A percentile compares a stretch with the other conserved stretches of the same genome.
phyloP scores from a whole-genome alignment of 2,888 invertebrate species.

The Nyleta sp. region DNA sequence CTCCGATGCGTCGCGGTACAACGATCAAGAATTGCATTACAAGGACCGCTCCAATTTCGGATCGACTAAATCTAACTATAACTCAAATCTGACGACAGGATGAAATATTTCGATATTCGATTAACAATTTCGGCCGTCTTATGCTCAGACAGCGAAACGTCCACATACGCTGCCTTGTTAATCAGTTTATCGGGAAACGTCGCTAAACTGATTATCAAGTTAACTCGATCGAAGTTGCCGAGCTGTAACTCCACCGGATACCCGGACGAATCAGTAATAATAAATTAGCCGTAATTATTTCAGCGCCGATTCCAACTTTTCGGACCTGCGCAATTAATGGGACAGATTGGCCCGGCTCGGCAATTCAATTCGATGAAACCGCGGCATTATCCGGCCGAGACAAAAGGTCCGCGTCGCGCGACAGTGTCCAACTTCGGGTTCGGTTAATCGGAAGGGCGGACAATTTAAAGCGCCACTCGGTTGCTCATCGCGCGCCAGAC shows the following conservation, averaged over 20 bases:
- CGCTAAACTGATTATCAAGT: constrained; percentile 47
- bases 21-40: neutral
- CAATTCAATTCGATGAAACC: constrained; percentile 39
- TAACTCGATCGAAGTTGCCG: constrained; percentile 46
- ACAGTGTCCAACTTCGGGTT: constrained; percentile 46
- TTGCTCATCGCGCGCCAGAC: constrained; percentile 42
- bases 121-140: constrained; percentile 29
- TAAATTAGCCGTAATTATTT: constrained; percentile 39
- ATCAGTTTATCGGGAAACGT: constrained; percentile 41
- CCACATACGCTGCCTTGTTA: constrained; percentile 29
- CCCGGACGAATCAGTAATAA: constrained; percentile 29
- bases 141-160: constrained; percentile 34
- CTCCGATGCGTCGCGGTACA: neutral
- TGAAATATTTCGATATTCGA: constrained; percentile 36
- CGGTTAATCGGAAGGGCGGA: constrained; percentile 66
- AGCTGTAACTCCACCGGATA: constrained; percentile 27
- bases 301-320: constrained; percentile 19
- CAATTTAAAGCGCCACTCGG: constrained; percentile 58
- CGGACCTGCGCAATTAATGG: constrained; percentile 18
- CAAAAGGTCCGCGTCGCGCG: constrained; percentile 19
- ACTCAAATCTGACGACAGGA: constrained; percentile 13
- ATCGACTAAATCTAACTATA: neutral
- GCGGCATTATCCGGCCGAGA: constrained; percentile 3
- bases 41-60: neutral
- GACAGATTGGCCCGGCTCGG: constrained; percentile 20